Conservation (phyloP, 2,797 vertebrate species). For the Podarcis lilfordi region DNA sequence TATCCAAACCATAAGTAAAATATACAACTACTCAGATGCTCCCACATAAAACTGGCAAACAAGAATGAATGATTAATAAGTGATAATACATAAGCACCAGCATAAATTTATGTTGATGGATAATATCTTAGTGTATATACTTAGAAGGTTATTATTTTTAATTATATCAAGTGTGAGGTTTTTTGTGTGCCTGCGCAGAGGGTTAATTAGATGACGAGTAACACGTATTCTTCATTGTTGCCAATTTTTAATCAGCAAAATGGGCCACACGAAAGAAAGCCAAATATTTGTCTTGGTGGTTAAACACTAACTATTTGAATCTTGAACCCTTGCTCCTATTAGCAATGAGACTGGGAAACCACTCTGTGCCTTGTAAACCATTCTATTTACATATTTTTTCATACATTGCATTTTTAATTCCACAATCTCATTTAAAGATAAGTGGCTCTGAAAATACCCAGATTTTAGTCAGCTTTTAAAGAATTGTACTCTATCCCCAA, state of each 20-base stretch:
- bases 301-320: slow-evolving; percentile 7
- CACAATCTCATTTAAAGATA: slow-evolving; percentile 22
- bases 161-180: not conserved
- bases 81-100: slow-evolving; percentile 34
- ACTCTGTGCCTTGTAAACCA: slow-evolving; percentile 21
- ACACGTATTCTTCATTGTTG: slow-evolving; percentile 32
- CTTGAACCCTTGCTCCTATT: not conserved
- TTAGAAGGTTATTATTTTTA: slow-evolving; percentile 56
- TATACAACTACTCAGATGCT: rapidly evolving
- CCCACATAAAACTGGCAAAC: not conserved
- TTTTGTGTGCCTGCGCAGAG: not conserved
- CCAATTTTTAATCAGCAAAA: slow-evolving; percentile 46
- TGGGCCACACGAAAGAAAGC: not conserved
- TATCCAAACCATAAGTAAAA: not conserved
- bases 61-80: not conserved
- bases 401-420: slow-evolving; percentile 33
- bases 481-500: not conserved
- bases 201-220: not conserved
- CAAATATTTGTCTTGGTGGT: not conserved
- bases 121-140: not conserved
- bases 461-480: not conserved
- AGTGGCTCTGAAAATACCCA: not conserved
- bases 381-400: slow-evolving; percentile 7
- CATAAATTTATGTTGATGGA: not conserved
- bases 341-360: not conserved